Percentiles rank a stretch among this genome's conserved stretches.
These are phyloP conservation scores for Atta cephalotes DNA, from an alignment of 1,140 invertebrate genomes.

Conservation along the genomic window DNA sequence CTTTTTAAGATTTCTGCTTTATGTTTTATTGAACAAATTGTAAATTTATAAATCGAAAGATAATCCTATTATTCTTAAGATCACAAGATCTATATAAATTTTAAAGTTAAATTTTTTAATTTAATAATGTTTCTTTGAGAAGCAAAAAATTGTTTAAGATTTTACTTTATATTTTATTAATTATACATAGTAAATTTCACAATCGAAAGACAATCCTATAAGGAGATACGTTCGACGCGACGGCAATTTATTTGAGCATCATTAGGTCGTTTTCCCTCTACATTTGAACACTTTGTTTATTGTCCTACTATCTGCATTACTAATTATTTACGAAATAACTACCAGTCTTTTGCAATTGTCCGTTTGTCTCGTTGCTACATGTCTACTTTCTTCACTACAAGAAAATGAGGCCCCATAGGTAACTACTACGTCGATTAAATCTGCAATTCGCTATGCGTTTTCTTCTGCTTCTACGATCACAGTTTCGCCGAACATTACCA, in stretches of 20 bases:
- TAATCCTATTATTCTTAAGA: background rate
- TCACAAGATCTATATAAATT: background rate
- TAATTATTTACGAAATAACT: conserved; percentile 81
- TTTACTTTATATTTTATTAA: too few relatives aligned
- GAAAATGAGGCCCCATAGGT: conserved; percentile 83
- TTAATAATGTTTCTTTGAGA: background rate
- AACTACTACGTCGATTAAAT: conserved; percentile 71
- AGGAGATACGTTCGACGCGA: conserved; percentile 51
- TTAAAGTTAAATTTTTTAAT: background rate
- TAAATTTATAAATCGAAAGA: too few relatives aligned
- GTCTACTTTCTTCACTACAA: conserved; percentile 74
- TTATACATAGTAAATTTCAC: background rate
- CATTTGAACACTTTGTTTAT: conserved; percentile 81
- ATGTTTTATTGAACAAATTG: too few relatives aligned
- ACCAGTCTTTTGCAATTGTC: conserved; percentile 84
- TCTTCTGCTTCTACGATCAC: conserved; percentile 82
- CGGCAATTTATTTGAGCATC: conserved; percentile 49
- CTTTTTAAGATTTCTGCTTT: too few relatives aligned
- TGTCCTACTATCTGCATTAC: conserved; percentile 77
- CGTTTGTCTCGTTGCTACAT: conserved; percentile 71
- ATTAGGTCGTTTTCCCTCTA: conserved; percentile 55
- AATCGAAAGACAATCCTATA: conserved; percentile 26
- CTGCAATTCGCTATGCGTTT: conserved; percentile 69
- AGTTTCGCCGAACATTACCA: conserved; percentile 83
- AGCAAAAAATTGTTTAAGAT: background rate